Evolutionary conservation across 2,888 invertebrate genomes (phyloP).

Genomic region (Uloborus plumipes): DNA sequence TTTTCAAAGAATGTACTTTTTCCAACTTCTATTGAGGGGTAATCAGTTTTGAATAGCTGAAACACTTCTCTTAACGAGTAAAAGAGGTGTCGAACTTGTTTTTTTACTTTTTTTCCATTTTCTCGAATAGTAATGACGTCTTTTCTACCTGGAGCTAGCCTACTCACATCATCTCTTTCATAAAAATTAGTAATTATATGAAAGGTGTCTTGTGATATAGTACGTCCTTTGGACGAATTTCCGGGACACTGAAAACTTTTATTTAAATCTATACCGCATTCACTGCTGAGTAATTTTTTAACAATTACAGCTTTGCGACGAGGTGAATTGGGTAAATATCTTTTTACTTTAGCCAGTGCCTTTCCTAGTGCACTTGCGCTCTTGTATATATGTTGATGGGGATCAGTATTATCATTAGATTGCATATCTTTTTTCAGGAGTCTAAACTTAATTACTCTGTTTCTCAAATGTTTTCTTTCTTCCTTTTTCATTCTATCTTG

Average conservation of each 20-base stretch:
- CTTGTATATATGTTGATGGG: neutral
- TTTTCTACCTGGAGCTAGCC: constrained; percentile 5
- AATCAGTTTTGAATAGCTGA: neutral
- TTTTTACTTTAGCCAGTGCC: neutral
- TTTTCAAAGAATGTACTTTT: neutral
- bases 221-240: neutral
- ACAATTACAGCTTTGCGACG: too few relatives aligned
- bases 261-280: too few relatives aligned
- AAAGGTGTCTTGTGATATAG: neutral
- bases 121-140: neutral
- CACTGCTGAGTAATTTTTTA: too few relatives aligned
- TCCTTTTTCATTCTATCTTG: constrained; percentile 6
- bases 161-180: constrained; percentile 15
- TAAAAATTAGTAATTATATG: neutral
- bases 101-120: neutral
- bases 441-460: constrained; percentile 10
- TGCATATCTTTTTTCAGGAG: neutral
- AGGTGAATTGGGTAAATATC: too few relatives aligned
- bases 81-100: neutral
- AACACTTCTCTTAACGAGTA: neutral
- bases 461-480: neutral
- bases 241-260: too few relatives aligned
- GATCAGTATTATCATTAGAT: neutral
- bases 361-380: constrained; percentile 1
- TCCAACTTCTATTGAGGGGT: neutral